A percentile compares a stretch with the other conserved stretches of the same genome.
Evolutionary conservation across 2,888 invertebrate genomes (phyloP).

Genomic region (Xestia sexstrigata): DNA sequence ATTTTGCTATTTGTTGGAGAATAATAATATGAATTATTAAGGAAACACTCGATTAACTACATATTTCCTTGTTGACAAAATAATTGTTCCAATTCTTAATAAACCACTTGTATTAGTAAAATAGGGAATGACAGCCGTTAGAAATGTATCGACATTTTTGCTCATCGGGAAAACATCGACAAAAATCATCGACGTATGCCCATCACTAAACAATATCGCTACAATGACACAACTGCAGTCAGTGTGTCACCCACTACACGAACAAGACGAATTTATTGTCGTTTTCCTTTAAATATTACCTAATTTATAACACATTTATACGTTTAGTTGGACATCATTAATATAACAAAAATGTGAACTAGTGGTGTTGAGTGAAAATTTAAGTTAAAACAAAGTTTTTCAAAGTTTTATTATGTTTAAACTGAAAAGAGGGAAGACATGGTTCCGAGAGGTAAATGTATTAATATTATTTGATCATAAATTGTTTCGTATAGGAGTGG

Average conservation of each 20-base stretch:
- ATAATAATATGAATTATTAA: conserved; percentile 3
- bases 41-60: not conserved
- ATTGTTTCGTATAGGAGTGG: conserved; percentile 33
- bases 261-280: conserved; percentile 62
- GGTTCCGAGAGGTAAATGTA: conserved; percentile 82
- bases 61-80: conserved; percentile 34
- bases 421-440: conserved; percentile 82
- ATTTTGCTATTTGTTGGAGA: not conserved
- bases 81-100: conserved; percentile 1
- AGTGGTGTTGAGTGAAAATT: conserved; percentile 41
- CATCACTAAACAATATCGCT: conserved; percentile 66
- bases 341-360: conserved; percentile 51
- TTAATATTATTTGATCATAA: conserved; percentile 31
- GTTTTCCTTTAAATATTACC: conserved; percentile 64
- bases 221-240: conserved; percentile 67
- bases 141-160: conserved; percentile 28
- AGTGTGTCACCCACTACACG: conserved; percentile 67
- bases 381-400: conserved; percentile 39
- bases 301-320: conserved; percentile 43
- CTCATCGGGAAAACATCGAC: conserved; percentile 47
- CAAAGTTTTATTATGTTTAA: conserved; percentile 73
- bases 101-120: not conserved
- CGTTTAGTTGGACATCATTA: conserved; percentile 28
- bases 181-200: conserved; percentile 45
- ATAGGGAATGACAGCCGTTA: not conserved